Evolutionary conservation across 2,797 vertebrate species (phyloP).

Genomic region (Helarctos malayanus): DNA sequence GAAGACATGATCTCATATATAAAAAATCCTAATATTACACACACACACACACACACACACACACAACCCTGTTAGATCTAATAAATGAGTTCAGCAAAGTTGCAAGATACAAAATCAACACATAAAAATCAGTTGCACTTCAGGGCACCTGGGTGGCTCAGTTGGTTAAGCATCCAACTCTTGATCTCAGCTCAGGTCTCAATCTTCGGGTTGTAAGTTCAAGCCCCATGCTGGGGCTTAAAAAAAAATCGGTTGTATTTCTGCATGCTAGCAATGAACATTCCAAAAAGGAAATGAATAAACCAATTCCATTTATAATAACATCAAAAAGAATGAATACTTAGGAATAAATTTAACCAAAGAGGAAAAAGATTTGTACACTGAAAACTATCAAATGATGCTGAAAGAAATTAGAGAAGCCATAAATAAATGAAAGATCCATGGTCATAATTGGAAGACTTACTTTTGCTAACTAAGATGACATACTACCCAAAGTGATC

Average conservation of each 20-base stretch:
- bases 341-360: neutral
- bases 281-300: neutral
- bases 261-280: neutral
- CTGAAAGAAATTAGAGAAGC: neutral
- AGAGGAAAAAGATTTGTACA: neutral
- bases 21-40: neutral
- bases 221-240: neutral
- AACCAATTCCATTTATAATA: neutral
- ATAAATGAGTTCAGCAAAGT: neutral
- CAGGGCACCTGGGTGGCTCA: neutral
- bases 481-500: neutral
- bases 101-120: neutral
- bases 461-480: neutral
- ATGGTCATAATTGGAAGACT: neutral
- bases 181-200: neutral
- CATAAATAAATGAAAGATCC: neutral
- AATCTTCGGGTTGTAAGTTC: neutral
- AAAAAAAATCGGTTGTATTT: neutral
- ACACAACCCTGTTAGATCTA: neutral
- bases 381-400: neutral
- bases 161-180: neutral
- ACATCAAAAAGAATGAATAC: neutral
- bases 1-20: neutral
- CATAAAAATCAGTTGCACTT: neutral
- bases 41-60: neutral